Conservation (phyloP, 2,113 vertebrate genomes). For the Hippotragus niger region DNA sequence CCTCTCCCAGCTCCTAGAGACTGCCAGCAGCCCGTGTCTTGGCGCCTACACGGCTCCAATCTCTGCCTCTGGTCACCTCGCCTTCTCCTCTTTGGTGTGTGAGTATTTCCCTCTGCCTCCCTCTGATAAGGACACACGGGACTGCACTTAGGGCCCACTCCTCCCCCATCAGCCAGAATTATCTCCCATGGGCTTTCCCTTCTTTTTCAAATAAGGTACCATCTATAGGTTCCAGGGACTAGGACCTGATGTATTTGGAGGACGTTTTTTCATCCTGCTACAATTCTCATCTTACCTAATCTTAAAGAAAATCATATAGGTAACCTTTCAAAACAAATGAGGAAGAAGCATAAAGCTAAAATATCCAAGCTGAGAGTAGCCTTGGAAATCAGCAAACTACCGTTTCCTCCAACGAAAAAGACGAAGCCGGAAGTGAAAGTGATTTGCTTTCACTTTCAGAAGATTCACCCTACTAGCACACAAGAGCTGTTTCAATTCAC, state of each 20-base stretch:
- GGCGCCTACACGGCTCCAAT: fast-evolving
- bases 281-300: not conserved
- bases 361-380: not conserved
- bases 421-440: not conserved
- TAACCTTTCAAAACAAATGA: not conserved
- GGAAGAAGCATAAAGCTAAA: not conserved
- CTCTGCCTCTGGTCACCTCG: not conserved
- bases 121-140: fast-evolving
- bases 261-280: not conserved
- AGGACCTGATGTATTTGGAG: not conserved
- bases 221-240: not conserved
- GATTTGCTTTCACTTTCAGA: not conserved
- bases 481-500: not conserved
- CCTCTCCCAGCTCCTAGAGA: not conserved
- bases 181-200: not conserved
- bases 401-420: not conserved
- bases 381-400: not conserved
- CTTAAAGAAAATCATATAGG: not conserved
- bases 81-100: not conserved
- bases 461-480: not conserved
- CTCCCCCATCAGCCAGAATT: not conserved
- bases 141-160: not conserved
- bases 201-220: not conserved
- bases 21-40: not conserved
- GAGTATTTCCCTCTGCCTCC: not conserved